phyloP scores from a whole-genome alignment of 92 coral and sea anemone genomes.

The Paragorgia papillata region DNA sequence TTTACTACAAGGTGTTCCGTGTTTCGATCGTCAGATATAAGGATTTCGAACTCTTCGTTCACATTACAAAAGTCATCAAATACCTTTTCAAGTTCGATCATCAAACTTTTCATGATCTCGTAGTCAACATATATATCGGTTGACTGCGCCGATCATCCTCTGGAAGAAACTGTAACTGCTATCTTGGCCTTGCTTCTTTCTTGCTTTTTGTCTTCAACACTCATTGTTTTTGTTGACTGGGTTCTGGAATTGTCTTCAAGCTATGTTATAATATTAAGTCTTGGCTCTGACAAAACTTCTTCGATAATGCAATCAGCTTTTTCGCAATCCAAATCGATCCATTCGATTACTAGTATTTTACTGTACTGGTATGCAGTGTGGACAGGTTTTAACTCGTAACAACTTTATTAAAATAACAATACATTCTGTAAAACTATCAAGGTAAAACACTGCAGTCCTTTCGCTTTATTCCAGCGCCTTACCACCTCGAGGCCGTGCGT shows the following conservation, averaged over 20 bases:
- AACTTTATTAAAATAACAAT: too few relatives aligned
- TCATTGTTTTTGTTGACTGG: conserved; percentile 35
- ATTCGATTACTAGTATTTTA: conserved; percentile 37
- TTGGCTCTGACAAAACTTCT: conserved; percentile 11
- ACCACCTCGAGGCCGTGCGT: too few relatives aligned
- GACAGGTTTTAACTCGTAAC: too few relatives aligned
- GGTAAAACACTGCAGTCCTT: too few relatives aligned
- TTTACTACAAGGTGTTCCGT: conserved; percentile 62
- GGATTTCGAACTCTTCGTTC: conserved; percentile 56
- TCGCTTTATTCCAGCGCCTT: too few relatives aligned
- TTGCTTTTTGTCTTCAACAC: conserved; percentile 51
- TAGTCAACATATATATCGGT: conserved; percentile 47
- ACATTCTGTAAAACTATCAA: too few relatives aligned
- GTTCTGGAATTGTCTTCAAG: conserved; percentile 25
- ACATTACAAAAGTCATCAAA: conserved; percentile 60
- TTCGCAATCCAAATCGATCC: neutral
- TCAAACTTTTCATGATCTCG: conserved; percentile 49
- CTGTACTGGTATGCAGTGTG: conserved; percentile 52
- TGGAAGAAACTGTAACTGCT: conserved; percentile 36
- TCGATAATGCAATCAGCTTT: neutral
- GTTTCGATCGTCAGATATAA: conserved; percentile 52
- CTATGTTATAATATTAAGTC: neutral
- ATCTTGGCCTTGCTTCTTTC: conserved; percentile 67
- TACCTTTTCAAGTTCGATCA: conserved; percentile 53
- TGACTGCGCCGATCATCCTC: conserved; percentile 51